phyloP scores from a whole-genome alignment of 2,797 vertebrate species.

The Pelochelys cantorii region DNA sequence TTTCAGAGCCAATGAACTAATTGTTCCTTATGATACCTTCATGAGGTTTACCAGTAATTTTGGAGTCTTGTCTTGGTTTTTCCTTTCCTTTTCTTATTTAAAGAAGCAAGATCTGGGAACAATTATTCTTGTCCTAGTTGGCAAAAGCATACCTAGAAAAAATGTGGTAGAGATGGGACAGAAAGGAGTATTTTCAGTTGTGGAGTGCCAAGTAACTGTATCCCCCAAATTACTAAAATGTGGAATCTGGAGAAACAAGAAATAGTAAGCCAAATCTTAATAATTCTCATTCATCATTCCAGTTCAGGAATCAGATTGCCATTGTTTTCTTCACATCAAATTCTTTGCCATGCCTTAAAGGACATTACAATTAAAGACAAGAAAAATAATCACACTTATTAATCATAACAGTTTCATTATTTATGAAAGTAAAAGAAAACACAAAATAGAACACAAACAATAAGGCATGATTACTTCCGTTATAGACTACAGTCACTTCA shows the following conservation, averaged over 20 bases:
- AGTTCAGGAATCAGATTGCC: neutral
- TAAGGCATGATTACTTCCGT: neutral
- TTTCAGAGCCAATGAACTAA: constrained; percentile 22
- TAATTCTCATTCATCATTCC: accelerated
- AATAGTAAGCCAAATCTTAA: neutral
- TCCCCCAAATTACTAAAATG: neutral
- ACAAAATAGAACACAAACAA: neutral
- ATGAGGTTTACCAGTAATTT: neutral
- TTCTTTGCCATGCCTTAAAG: neutral
- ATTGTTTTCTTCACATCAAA: neutral
- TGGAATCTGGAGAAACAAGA: neutral
- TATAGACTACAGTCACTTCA: neutral
- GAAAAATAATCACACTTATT: neutral
- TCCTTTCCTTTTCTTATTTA: neutral
- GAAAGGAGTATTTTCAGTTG: neutral
- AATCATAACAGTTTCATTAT: neutral
- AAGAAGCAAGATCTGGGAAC: neutral
- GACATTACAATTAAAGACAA: neutral
- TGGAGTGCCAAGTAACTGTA: neutral
- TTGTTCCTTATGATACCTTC: neutral
- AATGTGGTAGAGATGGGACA: neutral
- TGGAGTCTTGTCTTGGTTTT: neutral
- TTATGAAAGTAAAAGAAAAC: neutral
- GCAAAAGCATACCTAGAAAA: neutral
- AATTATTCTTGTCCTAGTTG: neutral